Base-by-base conservation (phyloP, 2,797 vertebrate species). In the Melanotaenia pygmaea region DNA sequence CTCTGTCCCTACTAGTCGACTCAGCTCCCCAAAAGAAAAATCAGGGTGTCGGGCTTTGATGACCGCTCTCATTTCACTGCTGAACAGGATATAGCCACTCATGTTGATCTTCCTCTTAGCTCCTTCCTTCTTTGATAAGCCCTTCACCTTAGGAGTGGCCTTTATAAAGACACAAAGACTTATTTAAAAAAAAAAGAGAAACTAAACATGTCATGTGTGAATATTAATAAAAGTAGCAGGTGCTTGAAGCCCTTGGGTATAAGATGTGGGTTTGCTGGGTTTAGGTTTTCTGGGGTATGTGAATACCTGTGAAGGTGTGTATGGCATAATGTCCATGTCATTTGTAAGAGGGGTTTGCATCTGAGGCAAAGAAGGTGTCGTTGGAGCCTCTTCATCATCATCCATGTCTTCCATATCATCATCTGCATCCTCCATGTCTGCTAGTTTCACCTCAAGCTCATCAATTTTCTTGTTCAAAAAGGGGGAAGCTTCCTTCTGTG, bases 31-130 rank as follows among this genome's bases (percentile, higher is more conserved):
- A 45, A 99, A 99, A 69, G 98, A 99, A 88, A 94, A 99, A 88
- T 99, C 98, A 20, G 98, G 98, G 83, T 99, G 96, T 65, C 96
- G 95, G 74, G 98, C 97, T 92, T 99, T 99, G 88, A 99, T 99
- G 70, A 99, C 96, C 14, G 98, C 96, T 86, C 98, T 95, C 97
- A 99, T 98, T 88, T 99, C 98, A 67, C 98, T 99, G 94, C 98
- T 99, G 92, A 99, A 99, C 80, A 99, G 92, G 91, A 99, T 99
- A 79, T 99, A 99, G 86, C 98, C 98, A 69, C 98, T 99, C 97
- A 99, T 99, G 94, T 99, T 99, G 93, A 99, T 99, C 95, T 99
- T 99, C 86, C 98, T 94, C 91, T 99, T 99, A 65, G 97, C 96
- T 58, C 98, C 96, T 89, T 99, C 98, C 79, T 99, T 99, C 93